Conservation (phyloP, 2,113 vertebrate species). For the Oceanodroma tethys region DNA sequence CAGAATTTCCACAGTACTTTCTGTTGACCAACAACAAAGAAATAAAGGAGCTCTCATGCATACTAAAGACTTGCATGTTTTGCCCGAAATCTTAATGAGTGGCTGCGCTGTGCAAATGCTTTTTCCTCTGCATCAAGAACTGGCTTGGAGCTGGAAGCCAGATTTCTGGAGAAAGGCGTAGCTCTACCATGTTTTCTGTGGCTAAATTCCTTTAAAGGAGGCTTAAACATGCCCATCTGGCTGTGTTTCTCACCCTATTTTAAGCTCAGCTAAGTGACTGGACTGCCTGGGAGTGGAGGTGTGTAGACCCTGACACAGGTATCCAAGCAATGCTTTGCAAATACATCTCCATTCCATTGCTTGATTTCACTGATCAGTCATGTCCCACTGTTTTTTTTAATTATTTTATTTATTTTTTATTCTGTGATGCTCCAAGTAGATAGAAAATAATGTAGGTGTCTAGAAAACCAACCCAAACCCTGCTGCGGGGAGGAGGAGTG, state of each 20-base stretch:
- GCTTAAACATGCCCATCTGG: not conserved
- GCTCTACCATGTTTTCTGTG: not conserved
- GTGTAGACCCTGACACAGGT: not conserved
- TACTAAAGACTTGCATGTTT: not conserved
- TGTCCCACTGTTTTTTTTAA: not conserved
- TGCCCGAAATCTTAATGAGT: not conserved
- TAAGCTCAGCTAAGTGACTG: not conserved
- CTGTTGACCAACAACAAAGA: not conserved
- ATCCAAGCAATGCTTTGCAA: not conserved
- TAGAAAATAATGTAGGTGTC: not conserved
- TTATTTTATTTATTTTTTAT: not conserved
- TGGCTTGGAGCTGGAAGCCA: not conserved
- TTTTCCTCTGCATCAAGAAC: not conserved
- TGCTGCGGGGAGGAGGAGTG: fast-evolving
- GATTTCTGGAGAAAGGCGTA: not conserved
- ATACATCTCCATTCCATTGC: not conserved
- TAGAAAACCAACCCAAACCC: not conserved
- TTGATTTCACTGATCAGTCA: not conserved
- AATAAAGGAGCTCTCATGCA: not conserved
- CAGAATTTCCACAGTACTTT: slow-evolving; percentile 4
- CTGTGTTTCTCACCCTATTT: not conserved
- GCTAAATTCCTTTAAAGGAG: not conserved
- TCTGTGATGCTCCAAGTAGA: not conserved
- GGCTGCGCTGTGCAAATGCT: fast-evolving
- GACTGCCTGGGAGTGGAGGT: not conserved